Evolutionary conservation across 2,113 vertebrate genomes (phyloP), one percentile per base, ranked within the genome.

Genomic region (Nesogale talazaci): DNA sequence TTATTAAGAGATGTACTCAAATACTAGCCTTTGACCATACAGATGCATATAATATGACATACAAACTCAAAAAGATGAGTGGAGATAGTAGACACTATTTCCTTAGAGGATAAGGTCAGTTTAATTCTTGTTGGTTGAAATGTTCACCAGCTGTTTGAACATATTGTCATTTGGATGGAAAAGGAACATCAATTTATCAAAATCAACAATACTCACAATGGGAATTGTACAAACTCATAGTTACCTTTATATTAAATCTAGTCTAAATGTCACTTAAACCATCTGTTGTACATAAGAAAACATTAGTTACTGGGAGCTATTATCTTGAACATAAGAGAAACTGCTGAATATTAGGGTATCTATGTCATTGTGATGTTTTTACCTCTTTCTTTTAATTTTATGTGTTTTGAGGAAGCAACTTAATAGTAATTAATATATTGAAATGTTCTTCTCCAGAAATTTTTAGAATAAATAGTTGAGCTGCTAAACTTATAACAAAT

Each of bases 111-210:
- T 80, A 89, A 17, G 89, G 52, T 87, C 87, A 92, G 29, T 16
- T 29, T 88, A 52, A 72, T 79, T 92, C 76, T 95, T 97, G 95
- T 94, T 93, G 31, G 84, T 15, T 92, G 70, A 95, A 97, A 95
- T 94, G 78, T 92, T 94, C 75, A 79, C 82, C 94, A 97, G 52
- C 52, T 96, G 89, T 70, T 95, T 80, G 75, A 96, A 95, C 87
- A 89, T 95, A 94, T 83, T 97, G 81, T 67, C 76, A 92, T 89
- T 92, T 93, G 85, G 72, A 74, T 7, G 63, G n/a, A 56, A 52
- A 27, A 77, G 65, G 16, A 76, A 81, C 96, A 94, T 29, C 79
- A 84, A 88, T 93, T 92, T 70, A 92, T 94, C 86, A 94, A 93
- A 95, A 89, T 94, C 84, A 94, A 42, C 22, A 78, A 27, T 92